Percentiles rank a stretch among this genome's conserved stretches.
phyloP scores from a whole-genome alignment of 2,888 invertebrate genomes.

The Noctua fimbriata region DNA sequence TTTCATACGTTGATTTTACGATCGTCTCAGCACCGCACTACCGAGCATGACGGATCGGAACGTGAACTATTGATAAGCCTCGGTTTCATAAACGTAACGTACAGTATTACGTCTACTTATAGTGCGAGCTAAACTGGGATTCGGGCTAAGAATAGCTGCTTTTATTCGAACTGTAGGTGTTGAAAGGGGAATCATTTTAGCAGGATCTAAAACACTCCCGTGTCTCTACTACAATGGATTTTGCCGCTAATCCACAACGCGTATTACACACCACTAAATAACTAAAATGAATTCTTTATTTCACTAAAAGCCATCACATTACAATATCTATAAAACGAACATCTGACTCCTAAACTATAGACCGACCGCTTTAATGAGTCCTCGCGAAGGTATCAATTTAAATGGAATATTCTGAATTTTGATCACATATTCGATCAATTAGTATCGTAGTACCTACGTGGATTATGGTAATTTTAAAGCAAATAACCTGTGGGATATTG shows the following conservation, averaged over 20 bases:
- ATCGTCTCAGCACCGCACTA: constrained; percentile 23
- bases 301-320: neutral
- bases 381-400: too few species aligned
- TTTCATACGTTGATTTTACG: constrained; percentile 37
- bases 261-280: neutral
- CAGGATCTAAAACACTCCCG: neutral
- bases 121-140: constrained; percentile 26
- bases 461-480: too few species aligned
- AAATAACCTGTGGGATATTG: too few species aligned
- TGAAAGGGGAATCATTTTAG: constrained; percentile 11
- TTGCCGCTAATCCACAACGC: too few species aligned
- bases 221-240: neutral
- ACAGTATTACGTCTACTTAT: constrained; percentile 8
- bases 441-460: too few species aligned
- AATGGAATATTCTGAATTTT: too few species aligned
- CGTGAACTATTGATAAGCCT: constrained; percentile 54
- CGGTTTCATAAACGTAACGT: constrained; percentile 14
- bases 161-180: constrained; percentile 16
- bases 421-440: too few species aligned
- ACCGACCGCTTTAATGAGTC: too few species aligned
- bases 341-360: neutral
- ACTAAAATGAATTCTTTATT: neutral
- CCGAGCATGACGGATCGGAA: constrained; percentile 50
- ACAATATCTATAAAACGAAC: too few species aligned
- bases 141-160: constrained; percentile 38